Base-by-base conservation (phyloP, 2,888 invertebrate genomes). In the Plutella xylostella region DNA sequence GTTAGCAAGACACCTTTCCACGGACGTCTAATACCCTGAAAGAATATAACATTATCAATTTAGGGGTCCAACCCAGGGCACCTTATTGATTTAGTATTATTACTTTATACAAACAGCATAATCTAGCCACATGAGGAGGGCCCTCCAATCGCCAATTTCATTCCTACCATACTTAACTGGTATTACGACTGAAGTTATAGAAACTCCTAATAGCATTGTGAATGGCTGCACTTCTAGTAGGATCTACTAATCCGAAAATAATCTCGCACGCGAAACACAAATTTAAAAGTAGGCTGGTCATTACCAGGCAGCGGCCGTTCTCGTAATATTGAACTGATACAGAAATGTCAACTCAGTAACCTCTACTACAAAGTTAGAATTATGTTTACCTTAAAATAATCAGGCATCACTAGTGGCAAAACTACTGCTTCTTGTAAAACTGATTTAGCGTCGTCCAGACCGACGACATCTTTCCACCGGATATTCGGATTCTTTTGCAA, bases 351-450 rank as follows among this genome's bases (percentile, higher is more conserved):
- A n/a, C n/a, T n/a, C n/a, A n/a, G n/a, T n/a, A n/a, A n/a, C n/a
- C n/a, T n/a, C n/a, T n/a, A n/a, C 9, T 28, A 12, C 28, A 28
- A 7, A 28, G n/a, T 28, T 4, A 28, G n/a, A 12, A n/a, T 28
- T 28, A 2, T 3, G 28, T 4, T 50, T 58, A 87, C 92, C 82
- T 91, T 93, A 66, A 96, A 96, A 73, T 93, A 94, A 61, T 94
- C 93, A 0, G 95, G 95, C 87, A 95, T 92, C 48, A 93, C 89
- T 22, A 93, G 86, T 1, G 96, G 95, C 51, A 96, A 72, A 0
- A 96, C 94, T 54, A 95, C 92, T 2, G 95, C 94, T 68, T 96
- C 95, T 65, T 95, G 92, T 31, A 90, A 68, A 48, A 95, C 88
- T 20, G 91, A 84, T 61, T 92, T 92, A 0, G 92, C 92, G 56